Evolutionary conservation across 53 echinoderm and acorn worm species (phyloP), one percentile per base, ranked within the genome.

Genomic region (Arbacia lixula): DNA sequence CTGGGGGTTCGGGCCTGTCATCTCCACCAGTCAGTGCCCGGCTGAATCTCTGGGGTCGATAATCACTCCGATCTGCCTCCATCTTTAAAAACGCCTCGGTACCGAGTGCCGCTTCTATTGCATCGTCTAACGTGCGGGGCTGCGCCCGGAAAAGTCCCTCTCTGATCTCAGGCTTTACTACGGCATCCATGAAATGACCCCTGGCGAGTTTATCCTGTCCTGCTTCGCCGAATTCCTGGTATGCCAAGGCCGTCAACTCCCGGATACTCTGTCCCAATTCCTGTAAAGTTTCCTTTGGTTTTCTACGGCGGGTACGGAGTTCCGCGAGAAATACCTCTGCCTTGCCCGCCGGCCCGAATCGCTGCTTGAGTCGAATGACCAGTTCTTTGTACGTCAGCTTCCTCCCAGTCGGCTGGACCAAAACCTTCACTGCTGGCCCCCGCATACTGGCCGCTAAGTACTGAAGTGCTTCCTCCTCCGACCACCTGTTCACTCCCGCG

Each of bases 141-240:
- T 54, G 49, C 20, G 63, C 32, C 27, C 87, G 87, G 42, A 90
- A 87, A 0, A 90, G 51, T 16, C 68, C 76, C 39, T 69, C 36
- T 71, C 90, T 65, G 8, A 81, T 71, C 6, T 83, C 68, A 3
- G 57, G 53, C n/a, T 90, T 83, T 37, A 34, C 63, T 6, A 90
- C 42, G 4, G 93, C 90, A 68, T 90, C 83, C 4, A 90, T 58
- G 53, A 93, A 88, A 83, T 93, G 86, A 14, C 87, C 82, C n/a
- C 84, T 72, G 12, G 82, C 50, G 36, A 93, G 29, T 37, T 73
- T 50, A 11, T 85, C 85, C 19, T 66, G 85, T 60, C 84, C 36
- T 2, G 49, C 46, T 0, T 62, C 46, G 1, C 30, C 20, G 10
- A 82, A 71, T 12, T 71, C 73, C 8, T 83, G 86, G 43, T 90